Base-by-base conservation (phyloP, 2,888 invertebrate genomes). In the Spatulosminthurus flaviceps region DNA sequence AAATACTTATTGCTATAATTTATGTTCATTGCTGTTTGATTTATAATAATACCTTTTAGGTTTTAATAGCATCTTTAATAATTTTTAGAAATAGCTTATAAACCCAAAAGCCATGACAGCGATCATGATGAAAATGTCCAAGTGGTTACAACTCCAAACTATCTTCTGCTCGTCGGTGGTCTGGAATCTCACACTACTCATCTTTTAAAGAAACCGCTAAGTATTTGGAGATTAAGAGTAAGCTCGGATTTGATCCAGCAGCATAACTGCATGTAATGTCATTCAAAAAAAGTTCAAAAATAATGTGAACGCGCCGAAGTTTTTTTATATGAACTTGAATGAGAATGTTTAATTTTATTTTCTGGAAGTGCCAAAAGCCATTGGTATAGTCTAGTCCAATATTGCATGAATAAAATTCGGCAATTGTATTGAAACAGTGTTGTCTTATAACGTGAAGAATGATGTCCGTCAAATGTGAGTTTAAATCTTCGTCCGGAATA, bases 161-260 rank as follows among this genome's bases (percentile, higher is more conserved):
- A 85, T 77, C 77, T 85, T 34, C 78, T 85, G 1, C 34, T 85
- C 1, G 78, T 85, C 21, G 85, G 85, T 7, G 85, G 85, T 1
- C 67, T 82, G 16, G 85, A 85, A 64, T 71, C 77, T 42, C 82
- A 84, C 41, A 80, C 79, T 7, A 79, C 71, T 19, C 79, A 79
- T 61, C 77, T 82, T 11, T 77, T 84, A 28, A 82, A 78, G 42
- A 81, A 79, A 71, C 82, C 82, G 22, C 66, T 85, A 24, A 80
- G 76, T 24, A 81, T 85, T 61, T 85, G 84, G 84, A 80, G 84
- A 76, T 77, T 85, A 21, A 69, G 83, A 34, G 82, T 84, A 4
- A 78, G 75, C 28, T 51, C 79, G 22, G 81, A 82, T 51, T 67
- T 82, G 7, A 80, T 80, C 26, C 34, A 51, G 11, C 41, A 73